Evolutionary conservation across 2,888 invertebrate species (phyloP).

Genomic region (Philereme vetulata): DNA sequence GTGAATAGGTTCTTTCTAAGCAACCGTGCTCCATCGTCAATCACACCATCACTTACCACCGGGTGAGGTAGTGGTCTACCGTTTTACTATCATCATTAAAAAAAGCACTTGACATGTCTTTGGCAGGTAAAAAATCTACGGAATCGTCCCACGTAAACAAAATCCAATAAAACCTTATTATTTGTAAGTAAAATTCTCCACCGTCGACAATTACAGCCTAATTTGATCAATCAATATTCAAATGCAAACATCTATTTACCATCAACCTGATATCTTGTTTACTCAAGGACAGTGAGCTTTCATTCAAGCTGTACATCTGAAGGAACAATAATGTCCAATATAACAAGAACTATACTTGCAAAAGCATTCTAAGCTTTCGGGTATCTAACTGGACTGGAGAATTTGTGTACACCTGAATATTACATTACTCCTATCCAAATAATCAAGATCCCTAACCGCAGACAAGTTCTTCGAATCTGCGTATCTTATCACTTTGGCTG

Average conservation of each 20-base stretch:
- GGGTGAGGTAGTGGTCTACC: no score
- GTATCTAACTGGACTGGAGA: conserved; percentile 15
- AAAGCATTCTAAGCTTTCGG: conserved; percentile 2
- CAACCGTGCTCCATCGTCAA: no score
- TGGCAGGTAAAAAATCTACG: no score
- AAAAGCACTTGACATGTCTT: no score
- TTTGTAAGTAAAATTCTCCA: no score
- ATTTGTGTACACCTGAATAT: neutral
- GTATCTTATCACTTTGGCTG: conserved; percentile 12
- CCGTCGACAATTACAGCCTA: conserved; percentile 22
- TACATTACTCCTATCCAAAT: conserved; percentile 5
- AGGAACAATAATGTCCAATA: conserved; percentile 22
- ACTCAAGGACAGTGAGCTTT: conserved; percentile 35
- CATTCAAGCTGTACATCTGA: conserved; percentile 31
- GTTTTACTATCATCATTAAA: no score
- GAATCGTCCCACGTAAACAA: no score
- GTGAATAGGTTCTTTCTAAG: no score
- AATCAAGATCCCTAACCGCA: conserved; percentile 11
- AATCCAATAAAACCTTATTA: no score
- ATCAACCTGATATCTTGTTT: conserved; percentile 35
- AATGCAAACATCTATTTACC: conserved; percentile 26
- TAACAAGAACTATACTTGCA: conserved; percentile 6
- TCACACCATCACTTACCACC: no score
- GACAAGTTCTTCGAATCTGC: neutral
- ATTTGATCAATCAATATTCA: conserved; percentile 37